Evolutionary conservation across 2,797 vertebrate species (phyloP).

Genomic region (Cyclopterus lumpus): DNA sequence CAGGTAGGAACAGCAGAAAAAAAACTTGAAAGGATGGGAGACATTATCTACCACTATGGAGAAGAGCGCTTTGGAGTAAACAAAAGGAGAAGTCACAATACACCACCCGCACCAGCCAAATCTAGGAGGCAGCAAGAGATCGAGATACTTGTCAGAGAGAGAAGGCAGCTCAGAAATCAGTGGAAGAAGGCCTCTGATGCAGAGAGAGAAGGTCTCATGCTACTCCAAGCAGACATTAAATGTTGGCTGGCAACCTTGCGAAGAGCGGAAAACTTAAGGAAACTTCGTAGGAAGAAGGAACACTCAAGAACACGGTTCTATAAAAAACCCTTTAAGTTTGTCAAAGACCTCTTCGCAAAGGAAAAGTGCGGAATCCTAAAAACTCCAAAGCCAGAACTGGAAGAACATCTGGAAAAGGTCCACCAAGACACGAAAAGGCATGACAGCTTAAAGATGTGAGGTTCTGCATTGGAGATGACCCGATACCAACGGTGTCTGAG

Average conservation of each 20-base stretch:
- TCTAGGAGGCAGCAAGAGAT: slow-evolving; percentile 18
- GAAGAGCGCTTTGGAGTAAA: no score
- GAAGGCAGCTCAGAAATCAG: slow-evolving; percentile 17
- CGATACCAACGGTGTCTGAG: no score
- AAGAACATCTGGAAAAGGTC: no score
- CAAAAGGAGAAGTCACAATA: no score
- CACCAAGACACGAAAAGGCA: no score
- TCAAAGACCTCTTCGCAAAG: slow-evolving; percentile 8
- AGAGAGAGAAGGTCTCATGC: slow-evolving; percentile 6
- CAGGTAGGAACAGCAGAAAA: neutral
- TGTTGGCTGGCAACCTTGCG: neutral
- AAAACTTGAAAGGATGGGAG: neutral
- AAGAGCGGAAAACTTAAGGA: slow-evolving; percentile 17
- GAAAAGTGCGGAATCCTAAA: slow-evolving; percentile 18
- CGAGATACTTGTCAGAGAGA: no score
- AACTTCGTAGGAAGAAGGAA: slow-evolving; percentile 9
- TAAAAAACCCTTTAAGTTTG: slow-evolving; percentile 19
- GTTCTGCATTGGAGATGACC: no score
- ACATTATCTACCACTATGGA: slow-evolving; percentile 3
- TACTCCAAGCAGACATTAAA: slow-evolving; percentile 13
- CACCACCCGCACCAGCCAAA: neutral
- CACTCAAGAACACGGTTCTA: slow-evolving; percentile 12
- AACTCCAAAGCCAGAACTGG: no score
- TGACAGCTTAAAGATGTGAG: no score
- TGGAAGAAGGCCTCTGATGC: slow-evolving; percentile 24